Percentiles rank a stretch among this genome's conserved stretches.
These are phyloP conservation scores for Calypte anna DNA, from an alignment of 2,113 vertebrate genomes.

Conservation along the genomic window DNA sequence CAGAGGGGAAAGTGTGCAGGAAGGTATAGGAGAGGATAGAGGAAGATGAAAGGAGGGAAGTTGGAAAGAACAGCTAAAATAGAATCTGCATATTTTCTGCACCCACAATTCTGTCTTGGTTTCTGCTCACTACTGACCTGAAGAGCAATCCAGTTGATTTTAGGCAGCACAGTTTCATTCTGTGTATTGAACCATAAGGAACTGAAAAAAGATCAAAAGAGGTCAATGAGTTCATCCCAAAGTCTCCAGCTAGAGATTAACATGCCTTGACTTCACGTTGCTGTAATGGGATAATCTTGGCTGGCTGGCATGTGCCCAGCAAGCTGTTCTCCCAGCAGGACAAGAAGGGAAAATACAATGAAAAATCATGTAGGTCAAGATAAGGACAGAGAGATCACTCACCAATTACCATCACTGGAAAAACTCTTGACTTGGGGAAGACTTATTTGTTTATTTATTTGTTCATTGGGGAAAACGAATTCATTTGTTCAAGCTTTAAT, in stretches of 20 bases:
- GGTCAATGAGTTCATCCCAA: background rate
- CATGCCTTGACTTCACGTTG: background rate
- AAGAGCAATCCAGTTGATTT: background rate
- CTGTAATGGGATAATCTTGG: background rate
- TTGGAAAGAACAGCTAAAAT: background rate
- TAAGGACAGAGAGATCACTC: background rate
- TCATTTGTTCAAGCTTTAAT: background rate
- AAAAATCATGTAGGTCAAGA: background rate
- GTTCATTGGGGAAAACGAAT: background rate
- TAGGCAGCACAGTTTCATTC: background rate
- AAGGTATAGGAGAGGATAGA: background rate
- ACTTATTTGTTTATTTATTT: background rate
- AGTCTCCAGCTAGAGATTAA: background rate
- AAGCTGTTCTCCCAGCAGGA: background rate
- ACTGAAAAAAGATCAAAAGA: background rate
- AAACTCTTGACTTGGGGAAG: background rate
- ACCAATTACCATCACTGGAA: rapidly evolving
- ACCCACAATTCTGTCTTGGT: background rate
- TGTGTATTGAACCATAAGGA: background rate
- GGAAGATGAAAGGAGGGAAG: background rate
- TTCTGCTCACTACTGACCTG: background rate
- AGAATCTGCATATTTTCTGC: background rate
- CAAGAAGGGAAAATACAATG: background rate
- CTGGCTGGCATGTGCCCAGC: background rate
- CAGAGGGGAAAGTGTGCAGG: background rate